Evolutionary conservation across 1,140 invertebrate species (phyloP), one percentile per base, ranked within the genome.

Genomic region (Anoplolepis gracilipes): DNA sequence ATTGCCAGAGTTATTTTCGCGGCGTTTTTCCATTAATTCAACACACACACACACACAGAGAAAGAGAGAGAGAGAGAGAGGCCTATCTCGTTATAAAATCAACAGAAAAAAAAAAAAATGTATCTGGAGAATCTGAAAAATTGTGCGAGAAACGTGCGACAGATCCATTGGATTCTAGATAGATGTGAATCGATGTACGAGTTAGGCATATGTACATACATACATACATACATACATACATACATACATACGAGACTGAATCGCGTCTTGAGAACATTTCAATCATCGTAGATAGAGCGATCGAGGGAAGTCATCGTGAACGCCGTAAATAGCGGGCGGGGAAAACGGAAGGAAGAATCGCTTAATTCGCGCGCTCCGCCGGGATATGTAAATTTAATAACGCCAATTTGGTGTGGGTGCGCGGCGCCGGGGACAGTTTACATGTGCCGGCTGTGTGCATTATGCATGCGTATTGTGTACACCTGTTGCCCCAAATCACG

Each of bases 401-500:
- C 89, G 89, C 87, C 89, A 90, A 91, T 91, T 87, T 87, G 84
- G 89, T 77, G 87, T 79, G 73, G 88, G 85, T 86, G 87, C 81
- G n/a, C 16, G 53, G 22, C 36, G 65, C 76, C 85, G 86, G 62
- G 42, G 84, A 90, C 87, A 79, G 85, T 89, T 87, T 85, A 90
- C 90, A 85, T 88, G 88, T 81, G 86, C 86, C 64, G 72, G 61
- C 77, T 87, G 78, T 77, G 84, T 77, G 84, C 89, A 90, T 90
- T 89, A 89, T 89, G 90, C 85, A 92, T 92, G 91, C 91, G 91
- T 92, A 91, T 92, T 92, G 90, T 92, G 90, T 90, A 90, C 92
- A 92, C 91, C 92, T 92, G 92, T 92, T 92, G 92, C 91, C 91
- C 85, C 86, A 90, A 91, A 91, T 91, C 90, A 90, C 81, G 90